Base-by-base conservation (phyloP, 2,888 invertebrate species). In the Laspeyria flexula region DNA sequence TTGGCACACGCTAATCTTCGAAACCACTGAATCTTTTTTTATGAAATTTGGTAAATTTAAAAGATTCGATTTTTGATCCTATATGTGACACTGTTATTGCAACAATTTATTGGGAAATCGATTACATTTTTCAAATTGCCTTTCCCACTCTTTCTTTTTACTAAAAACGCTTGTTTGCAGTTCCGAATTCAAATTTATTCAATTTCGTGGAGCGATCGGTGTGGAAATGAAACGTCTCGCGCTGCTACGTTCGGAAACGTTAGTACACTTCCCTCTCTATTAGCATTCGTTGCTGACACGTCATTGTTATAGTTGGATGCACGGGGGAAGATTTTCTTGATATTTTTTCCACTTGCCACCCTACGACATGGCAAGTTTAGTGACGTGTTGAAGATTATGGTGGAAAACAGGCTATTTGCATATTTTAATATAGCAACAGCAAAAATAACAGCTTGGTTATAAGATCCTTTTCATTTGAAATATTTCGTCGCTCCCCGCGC, bases 141-240 rank as follows among this genome's bases (percentile, higher is more conserved):
- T 25, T 25, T 25, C 9, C 7, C 25, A 3, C 25, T 25, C 61
- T 57, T 46, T 59, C 53, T 43, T 42, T 62, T 47, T 54, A 44
- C 65, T 61, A 44, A 64, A 65, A 65, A 64, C 55, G 55, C 65
- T 65, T 65, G 63, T 65, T 68, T 69, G 61, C 65, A 70, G 73
- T 71, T 77, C 75, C 71, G 75, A 80, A 88, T 89, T 89, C 87
- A 90, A 90, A 90, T 90, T 89, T 90, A 90, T 90, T 90, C 90
- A 87, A 90, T 86, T 88, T 84, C 56, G 59, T 53, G 63, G 63
- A 81, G 72, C 82, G 82, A 85, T 80, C 77, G 79, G 72, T 73
- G 83, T 84, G 86, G 84, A 86, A 87, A 87, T 86, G 86, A 87
- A 85, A 85, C 83, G 83, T 81, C 81, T 80, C 73, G 58, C 27